A percentile compares a stretch with the other conserved stretches of the same genome.
Conservation (phyloP, 1,140 invertebrate species). For the Saxidomus purpurata region DNA sequence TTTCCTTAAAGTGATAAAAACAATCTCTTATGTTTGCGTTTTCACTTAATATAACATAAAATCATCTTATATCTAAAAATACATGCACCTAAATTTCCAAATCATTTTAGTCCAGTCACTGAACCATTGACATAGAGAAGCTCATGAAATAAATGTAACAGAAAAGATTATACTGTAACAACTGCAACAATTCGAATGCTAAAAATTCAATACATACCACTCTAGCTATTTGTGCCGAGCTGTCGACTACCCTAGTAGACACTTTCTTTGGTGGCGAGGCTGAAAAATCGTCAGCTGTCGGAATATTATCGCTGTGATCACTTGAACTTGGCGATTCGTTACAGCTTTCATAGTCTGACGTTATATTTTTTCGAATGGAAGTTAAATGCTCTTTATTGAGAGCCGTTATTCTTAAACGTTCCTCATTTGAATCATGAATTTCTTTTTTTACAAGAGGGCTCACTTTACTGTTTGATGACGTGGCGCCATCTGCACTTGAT, state of each 20-base stretch:
- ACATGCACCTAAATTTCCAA: too few relatives aligned
- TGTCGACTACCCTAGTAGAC: conserved; percentile 20
- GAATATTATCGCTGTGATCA: conserved; percentile 84
- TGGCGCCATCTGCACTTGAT: conserved; percentile 26
- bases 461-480: conserved; percentile 41
- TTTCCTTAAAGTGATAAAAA: too few relatives aligned
- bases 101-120: too few relatives aligned
- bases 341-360: conserved; percentile 87
- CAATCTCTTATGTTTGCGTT: too few relatives aligned
- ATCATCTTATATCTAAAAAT: too few relatives aligned
- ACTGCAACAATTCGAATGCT: too few relatives aligned
- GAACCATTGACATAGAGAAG: too few relatives aligned
- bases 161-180: too few relatives aligned
- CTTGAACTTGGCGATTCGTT: conserved; percentile 86
- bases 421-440: conserved; percentile 59
- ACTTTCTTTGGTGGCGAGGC: conserved; percentile 60
- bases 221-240: conserved; percentile 55
- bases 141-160: too few relatives aligned
- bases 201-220: conserved; percentile 67
- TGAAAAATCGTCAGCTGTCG: conserved; percentile 74
- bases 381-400: conserved; percentile 59
- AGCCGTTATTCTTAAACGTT: conserved; percentile 42
- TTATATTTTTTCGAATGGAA: conserved; percentile 81
- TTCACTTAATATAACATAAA: too few relatives aligned
- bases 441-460: conserved; percentile 58